Evolutionary conservation across 2,888 invertebrate genomes (phyloP), one percentile per base, ranked within the genome.

Genomic region (Tenthredo notha): DNA sequence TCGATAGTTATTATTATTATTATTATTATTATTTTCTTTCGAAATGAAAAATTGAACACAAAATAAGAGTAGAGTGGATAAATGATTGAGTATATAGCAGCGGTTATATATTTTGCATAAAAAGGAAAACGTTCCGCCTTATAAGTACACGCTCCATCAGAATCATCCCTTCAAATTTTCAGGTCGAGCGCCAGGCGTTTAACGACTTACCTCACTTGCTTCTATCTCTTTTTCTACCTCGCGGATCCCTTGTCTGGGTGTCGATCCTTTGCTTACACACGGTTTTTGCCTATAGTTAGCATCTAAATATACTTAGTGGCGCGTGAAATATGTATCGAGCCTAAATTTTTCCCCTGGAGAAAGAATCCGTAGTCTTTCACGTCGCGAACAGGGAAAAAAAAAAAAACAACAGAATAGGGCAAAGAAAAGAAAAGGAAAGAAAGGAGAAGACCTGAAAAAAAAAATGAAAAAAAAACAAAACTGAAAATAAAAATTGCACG

Each of bases 91-190:
- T 67, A 67, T 67, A 25, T 33, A 67, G 12, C 12, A 33, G 67
- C 67, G 21, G 29, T 33, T 67, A 67, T 67, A 67, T 67, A 33
- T 67, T 15, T 67, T 33, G 6, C 12, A 33, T 33, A 67, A 67
- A 33, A 67, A 67, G 67, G 67, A 7, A 67, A 67, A 67, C 18
- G 67, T 67, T 67, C 67, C 6, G 25, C 67, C 6, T 67, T 74
- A n/a, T 54, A 15, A 25, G 72, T 74, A 74, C 15, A 74, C 25
- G n/a, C 18, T 12, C 74, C 25, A 15, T 40, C 74, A 74, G 40
- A 74, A 74, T 74, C 74, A 58, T 74, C 74, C 43, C 74, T 74
- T 74, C 12, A 74, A 74, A 74, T 74, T 74, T 74, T 43, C 74
- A 43, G 74, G 74, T 40, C 43, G 74, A 74, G 74, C 43, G 40